Conservation (phyloP, 1,140 invertebrate species). For the Drosophila ananassae region DNA sequence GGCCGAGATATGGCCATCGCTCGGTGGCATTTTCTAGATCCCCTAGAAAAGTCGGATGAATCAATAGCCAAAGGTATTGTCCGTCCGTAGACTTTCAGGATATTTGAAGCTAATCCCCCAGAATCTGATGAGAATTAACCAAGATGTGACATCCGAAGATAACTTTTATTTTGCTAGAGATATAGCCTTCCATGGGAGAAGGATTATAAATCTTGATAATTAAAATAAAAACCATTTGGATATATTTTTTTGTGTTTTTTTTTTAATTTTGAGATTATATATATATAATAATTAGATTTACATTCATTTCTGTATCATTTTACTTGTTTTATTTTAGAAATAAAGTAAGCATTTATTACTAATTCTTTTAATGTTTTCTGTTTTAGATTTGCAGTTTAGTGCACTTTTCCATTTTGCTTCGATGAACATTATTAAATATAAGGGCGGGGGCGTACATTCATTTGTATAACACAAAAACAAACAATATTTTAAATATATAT, state of each 20-base stretch:
- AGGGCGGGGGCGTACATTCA: conserved; percentile 59
- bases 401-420: conserved; percentile 62
- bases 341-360: conserved; percentile 83
- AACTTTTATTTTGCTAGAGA: too few species aligned
- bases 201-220: background rate
- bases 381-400: conserved; percentile 72
- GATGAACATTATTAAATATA: conserved; percentile 73
- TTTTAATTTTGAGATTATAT: conserved; percentile 80
- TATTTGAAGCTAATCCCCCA: too few species aligned
- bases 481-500: conserved; percentile 76
- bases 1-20: background rate
- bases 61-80: background rate
- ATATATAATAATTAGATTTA: conserved; percentile 81
- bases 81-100: too few species aligned
- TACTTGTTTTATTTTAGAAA: conserved; percentile 83
- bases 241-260: conserved; percentile 57
- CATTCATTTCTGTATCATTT: conserved; percentile 78
- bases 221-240: background rate
- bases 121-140: too few species aligned
- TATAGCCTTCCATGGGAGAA: too few species aligned
- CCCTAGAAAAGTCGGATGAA: too few species aligned
- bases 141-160: too few species aligned
- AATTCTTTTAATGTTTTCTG: conserved; percentile 52
- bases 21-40: too few species aligned
- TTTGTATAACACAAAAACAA: conserved; percentile 76